Evolutionary conservation across 2,888 invertebrate species (phyloP), one percentile per base, ranked within the genome.

Genomic region (Zootermopsis nevadensis): DNA sequence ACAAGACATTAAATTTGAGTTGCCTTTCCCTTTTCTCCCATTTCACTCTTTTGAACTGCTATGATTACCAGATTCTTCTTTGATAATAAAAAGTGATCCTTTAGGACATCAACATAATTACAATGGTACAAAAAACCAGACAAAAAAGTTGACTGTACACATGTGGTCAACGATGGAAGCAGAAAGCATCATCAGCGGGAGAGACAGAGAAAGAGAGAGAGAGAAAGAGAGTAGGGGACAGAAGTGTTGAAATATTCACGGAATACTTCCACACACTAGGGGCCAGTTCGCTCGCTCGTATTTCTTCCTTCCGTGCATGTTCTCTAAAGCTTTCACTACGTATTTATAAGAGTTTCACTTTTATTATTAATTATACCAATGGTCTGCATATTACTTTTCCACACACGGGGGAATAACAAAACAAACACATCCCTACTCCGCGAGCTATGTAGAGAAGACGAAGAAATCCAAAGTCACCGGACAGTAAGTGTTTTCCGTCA

Each of bases 221-320:
- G 66, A 67, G 33, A 74, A 66, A 27, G 27, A 38, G 33, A 35
- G 35, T 30, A 53, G 72, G 74, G 48, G 76, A 76, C 19, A 67
- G 42, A 77, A 80, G 77, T 83, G 83, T 83, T 55, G 88, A 88
- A 88, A 88, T 88, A 89, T 89, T 89, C 89, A 89, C 88, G 88
- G 89, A 89, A 89, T 89, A 89, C 88, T 86, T 88, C 82, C 82
- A 80, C 82, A 83, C 80, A 38, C 33, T 79, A 38, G 53, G 38
- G 42, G 38, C 42, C 77, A 60, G 72, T 74, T 69, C 74, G 72
- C 69, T 69, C 53, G 77, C 77, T 67, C 42, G 77, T 69, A 69
- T 33, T 82, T 83, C 79, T 69, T 66, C 55, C 72, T 76, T 80
- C 76, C 69, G 74, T 77, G 77, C 74, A 81, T 77, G 77, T 77